These are phyloP conservation scores for Blastomussa wellsi DNA, from an alignment of 92 coral and sea anemone species.

Conservation along the genomic window DNA sequence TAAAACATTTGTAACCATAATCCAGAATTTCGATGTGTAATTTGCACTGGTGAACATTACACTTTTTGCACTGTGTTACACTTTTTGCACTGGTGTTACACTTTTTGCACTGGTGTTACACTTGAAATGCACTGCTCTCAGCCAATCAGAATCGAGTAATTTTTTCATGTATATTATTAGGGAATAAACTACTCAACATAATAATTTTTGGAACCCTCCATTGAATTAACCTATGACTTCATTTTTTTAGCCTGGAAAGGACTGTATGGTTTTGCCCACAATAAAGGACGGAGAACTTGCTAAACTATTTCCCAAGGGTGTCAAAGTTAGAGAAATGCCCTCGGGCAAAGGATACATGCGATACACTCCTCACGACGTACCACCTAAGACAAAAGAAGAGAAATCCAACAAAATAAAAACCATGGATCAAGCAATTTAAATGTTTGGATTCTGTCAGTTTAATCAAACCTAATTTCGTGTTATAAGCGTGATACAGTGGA, in stretches of 20 bases:
- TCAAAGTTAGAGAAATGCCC: constrained; percentile 46
- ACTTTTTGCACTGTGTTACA: too few species aligned
- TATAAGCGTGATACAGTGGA: background rate
- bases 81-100: too few species aligned
- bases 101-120: too few species aligned
- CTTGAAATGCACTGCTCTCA: too few species aligned
- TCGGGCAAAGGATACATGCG: constrained; percentile 93
- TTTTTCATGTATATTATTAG: too few species aligned
- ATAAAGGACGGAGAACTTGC: constrained; percentile 59
- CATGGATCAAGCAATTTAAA: background rate
- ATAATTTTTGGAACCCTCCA: too few species aligned
- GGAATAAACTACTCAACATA: too few species aligned
- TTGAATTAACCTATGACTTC: background rate
- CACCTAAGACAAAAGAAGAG: background rate
- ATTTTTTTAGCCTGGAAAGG: constrained; percentile 61
- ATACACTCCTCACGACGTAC: constrained; percentile 49
- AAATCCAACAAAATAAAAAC: background rate
- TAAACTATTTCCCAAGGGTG: constrained; percentile 71
- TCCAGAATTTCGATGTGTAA: too few species aligned
- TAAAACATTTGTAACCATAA: too few species aligned
- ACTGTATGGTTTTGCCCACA: constrained; percentile 90
- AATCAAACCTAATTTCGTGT: background rate
- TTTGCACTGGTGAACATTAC: too few species aligned
- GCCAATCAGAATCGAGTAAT: too few species aligned
- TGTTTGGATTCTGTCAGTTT: background rate